Evolutionary conservation across 2,797 vertebrate genomes (phyloP).

Genomic region (Paramormyrops hopkinsi): DNA sequence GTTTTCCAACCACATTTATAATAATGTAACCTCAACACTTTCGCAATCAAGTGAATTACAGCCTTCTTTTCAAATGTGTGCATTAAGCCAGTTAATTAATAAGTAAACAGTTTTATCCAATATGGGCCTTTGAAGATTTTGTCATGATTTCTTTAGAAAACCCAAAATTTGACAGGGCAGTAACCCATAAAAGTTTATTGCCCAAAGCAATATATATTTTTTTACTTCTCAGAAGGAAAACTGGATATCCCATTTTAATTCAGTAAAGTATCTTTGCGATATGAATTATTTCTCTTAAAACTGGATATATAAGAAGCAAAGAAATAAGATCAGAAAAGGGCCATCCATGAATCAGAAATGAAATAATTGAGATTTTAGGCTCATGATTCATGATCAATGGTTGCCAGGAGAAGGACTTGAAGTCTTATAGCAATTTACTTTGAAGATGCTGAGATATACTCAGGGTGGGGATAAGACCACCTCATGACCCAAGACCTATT

Average conservation of each 20-base stretch:
- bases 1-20: not conserved
- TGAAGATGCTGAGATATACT: not conserved
- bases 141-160: not conserved
- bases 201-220: not conserved
- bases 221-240: not conserved
- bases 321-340: not conserved
- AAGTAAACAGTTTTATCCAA: not conserved
- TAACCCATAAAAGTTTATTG: not conserved
- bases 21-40: not conserved
- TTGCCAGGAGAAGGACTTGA: not conserved
- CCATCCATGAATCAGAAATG: not conserved
- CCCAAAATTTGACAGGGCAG: not conserved
- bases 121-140: not conserved
- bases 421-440: not conserved
- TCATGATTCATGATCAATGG: not conserved
- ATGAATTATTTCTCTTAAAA: not conserved
- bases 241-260: not conserved
- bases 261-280: not conserved
- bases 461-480: not conserved
- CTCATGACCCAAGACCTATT: not conserved
- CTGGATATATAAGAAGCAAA: not conserved
- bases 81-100: not conserved
- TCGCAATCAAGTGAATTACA: not conserved
- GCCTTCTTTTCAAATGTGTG: not conserved
- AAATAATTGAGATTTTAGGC: slow-evolving; percentile 3